Conservation (phyloP, 92 coral and sea anemone species). For the Blastomussa wellsi region DNA sequence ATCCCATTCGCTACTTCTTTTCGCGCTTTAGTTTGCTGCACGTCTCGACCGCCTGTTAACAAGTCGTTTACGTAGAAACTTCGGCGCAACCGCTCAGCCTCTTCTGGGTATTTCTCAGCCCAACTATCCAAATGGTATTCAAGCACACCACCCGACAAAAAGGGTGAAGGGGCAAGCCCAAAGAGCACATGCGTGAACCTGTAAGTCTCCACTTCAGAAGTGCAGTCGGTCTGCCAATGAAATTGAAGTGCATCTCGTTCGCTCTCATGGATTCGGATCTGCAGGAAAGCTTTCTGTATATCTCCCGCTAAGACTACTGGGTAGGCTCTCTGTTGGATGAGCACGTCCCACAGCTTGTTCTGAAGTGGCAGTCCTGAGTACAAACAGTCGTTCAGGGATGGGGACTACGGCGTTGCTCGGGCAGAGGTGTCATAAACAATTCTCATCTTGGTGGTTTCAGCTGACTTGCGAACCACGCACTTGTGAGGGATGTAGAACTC, state of each 20-base stretch:
- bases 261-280: slow-evolving; percentile 13
- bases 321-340: slow-evolving; percentile 30
- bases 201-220: background rate
- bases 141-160: slow-evolving; percentile 2
- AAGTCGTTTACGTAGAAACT: slow-evolving; percentile 22
- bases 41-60: slow-evolving; percentile 17
- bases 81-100: background rate
- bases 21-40: background rate
- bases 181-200: slow-evolving; percentile 12
- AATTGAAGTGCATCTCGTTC: background rate
- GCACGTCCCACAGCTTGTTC: slow-evolving; percentile 54
- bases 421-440: slow-evolving; percentile 60
- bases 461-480: slow-evolving; percentile 14
- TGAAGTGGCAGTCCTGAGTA: slow-evolving; percentile 41
- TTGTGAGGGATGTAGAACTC: slow-evolving; percentile 42
- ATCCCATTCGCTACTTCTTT: slow-evolving; percentile 15
- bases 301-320: slow-evolving; percentile 46
- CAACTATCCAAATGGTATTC: slow-evolving; percentile 10
- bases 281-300: slow-evolving; percentile 53
- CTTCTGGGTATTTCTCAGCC: slow-evolving; percentile 23
- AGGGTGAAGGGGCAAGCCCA: slow-evolving; percentile 15
- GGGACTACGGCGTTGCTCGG: slow-evolving; percentile 26
- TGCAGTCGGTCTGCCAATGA: background rate
- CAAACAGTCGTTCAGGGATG: slow-evolving; percentile 38
- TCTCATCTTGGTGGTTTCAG: slow-evolving; percentile 43